Evolutionary conservation across 1,140 invertebrate species (phyloP), one percentile per base, ranked within the genome.

Genomic region (Musca domestica): DNA sequence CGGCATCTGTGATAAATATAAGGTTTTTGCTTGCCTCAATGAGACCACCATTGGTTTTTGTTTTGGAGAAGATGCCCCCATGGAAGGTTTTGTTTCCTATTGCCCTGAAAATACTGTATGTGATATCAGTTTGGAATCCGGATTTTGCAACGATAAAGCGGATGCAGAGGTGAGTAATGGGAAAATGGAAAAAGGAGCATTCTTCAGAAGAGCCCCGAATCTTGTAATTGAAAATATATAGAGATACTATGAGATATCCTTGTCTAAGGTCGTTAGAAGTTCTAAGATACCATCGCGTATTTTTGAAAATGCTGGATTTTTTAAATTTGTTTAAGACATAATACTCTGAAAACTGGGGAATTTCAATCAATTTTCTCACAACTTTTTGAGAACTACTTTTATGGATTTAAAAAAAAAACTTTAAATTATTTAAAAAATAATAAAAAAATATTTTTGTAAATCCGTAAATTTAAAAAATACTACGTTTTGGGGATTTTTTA

Each of bases 21-120:
- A 66, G n/a, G 49, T 52, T 1, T 66, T 27, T 10, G 48, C 65
- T 2, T 66, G 65, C n/a, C 14, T 66, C 3, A 54, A 66, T 54
- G 65, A 66, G 22, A 66, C 47, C 0, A 54, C 65, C 7, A 52
- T 66, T 41, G 65, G 48, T 15, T 66, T 66, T 54, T 66, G 64
- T n/a, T 66, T 27, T 54, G 65, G 65, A 1, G 23, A 52, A 20
- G 49, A 52, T 22, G 15, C 6, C 15, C 65, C 64, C 1, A 23
- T 30, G 3, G 23, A 52, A 19, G 65, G 27, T 1, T 4, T 14
- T 10, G 5, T 49, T n/a, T 51, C 27, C 7, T 30, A 48, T 52
- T 66, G 65, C 23, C 25, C 25, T 2, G 47, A n/a, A 25, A 25
- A 49, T 34, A 66, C 65, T 34, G 65, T 66, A 0, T 66, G 65